These are phyloP conservation scores for Calvadosia cruxmelitensis DNA, from an alignment of 30 jellyfish, hydroid and myxozoan species.

Conservation along the genomic window DNA sequence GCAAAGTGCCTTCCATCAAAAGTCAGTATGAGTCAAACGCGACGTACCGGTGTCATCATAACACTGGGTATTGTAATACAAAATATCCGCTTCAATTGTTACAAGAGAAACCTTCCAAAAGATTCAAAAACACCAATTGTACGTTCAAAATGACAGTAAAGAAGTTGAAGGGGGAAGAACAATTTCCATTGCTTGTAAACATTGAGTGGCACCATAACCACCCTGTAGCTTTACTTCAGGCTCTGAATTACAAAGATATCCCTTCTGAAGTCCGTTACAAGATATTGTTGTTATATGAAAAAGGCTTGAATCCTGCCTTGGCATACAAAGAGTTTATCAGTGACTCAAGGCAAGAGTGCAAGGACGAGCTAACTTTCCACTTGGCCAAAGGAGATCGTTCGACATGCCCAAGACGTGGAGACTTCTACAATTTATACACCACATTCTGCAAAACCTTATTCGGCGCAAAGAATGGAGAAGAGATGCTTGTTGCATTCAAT, in stretches of 20 bases:
- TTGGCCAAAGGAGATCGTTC: background rate
- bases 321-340: background rate
- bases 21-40: background rate
- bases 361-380: background rate
- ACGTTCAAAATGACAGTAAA: conserved; percentile 2
- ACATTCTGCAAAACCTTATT: background rate
- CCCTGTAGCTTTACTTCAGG: background rate
- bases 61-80: conserved; percentile 8
- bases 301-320: conserved; percentile 1
- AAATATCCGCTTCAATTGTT: conserved; percentile 4
- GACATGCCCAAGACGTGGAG: conserved; percentile 10
- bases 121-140: conserved; percentile 8
- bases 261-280: background rate
- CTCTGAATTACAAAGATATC: background rate
- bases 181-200: background rate
- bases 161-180: background rate
- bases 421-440: background rate
- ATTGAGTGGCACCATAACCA: background rate
- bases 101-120: conserved; percentile 3
- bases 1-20: background rate
- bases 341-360: background rate
- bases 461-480: conserved; percentile 7
- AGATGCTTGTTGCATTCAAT: background rate
- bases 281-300: too few relatives aligned
- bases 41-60: conserved; percentile 12